Evolutionary conservation across 2,888 invertebrate species (phyloP).

Genomic region (Leucoptera coffeella): DNA sequence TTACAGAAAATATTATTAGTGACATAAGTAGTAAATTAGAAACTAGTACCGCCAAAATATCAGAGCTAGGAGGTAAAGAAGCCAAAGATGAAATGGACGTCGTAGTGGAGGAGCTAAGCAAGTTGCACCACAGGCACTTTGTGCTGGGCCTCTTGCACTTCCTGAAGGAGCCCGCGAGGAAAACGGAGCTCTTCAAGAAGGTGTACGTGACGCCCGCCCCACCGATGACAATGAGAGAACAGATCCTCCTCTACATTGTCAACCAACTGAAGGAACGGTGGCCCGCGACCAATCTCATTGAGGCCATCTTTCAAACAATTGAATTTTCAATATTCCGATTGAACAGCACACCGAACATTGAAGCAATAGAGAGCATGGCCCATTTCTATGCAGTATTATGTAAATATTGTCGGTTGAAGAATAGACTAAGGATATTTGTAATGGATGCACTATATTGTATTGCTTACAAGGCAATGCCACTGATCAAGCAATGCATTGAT

Average conservation of each 20-base stretch:
- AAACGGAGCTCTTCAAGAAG: conserved; percentile 21
- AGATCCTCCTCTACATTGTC: conserved; percentile 24
- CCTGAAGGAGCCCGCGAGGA: conserved; percentile 20
- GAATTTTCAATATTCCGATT: conserved; percentile 29
- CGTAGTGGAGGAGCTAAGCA: conserved; percentile 17
- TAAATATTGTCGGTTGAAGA: conserved; percentile 19
- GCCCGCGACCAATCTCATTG: conserved; percentile 13
- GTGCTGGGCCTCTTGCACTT: conserved; percentile 20
- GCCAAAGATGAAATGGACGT: conserved; percentile 14
- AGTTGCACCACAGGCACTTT: conserved; percentile 15
- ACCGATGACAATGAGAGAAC: conserved; percentile 30
- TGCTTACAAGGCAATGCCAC: conserved; percentile 24
- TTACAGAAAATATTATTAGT: conserved; percentile 17
- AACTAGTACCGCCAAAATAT: conserved; percentile 13
- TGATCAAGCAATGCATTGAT: conserved; percentile 32
- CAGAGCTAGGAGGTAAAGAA: conserved; percentile 12
- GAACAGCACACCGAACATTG: conserved; percentile 24
- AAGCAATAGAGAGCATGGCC: conserved; percentile 25
- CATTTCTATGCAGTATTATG: conserved; percentile 37
- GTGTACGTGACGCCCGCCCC: conserved; percentile 16
- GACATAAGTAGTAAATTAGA: conserved; percentile 16
- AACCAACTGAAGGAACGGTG: conserved; percentile 12
- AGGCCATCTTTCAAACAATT: conserved; percentile 17
- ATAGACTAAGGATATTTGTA: conserved; percentile 25
- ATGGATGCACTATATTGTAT: conserved; percentile 43